Conservation (phyloP, 2,888 invertebrate species). For the Petrophora chlorosata region DNA sequence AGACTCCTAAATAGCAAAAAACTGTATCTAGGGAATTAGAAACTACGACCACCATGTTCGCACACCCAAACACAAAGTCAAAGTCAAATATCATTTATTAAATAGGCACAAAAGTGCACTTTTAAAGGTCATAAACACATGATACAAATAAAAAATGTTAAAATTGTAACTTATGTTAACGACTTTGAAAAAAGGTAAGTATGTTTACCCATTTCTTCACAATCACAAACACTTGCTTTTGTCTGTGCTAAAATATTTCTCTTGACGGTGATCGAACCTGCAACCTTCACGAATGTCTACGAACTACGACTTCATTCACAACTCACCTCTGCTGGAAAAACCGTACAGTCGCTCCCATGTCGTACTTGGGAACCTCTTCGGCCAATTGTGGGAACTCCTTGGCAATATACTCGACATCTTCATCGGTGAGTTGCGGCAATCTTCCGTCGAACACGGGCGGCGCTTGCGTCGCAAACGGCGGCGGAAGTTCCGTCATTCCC, state of each 20-base stretch:
- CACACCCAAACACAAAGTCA: not conserved
- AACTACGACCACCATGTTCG: not conserved
- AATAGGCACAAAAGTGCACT: too few relatives aligned
- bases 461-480: conserved; percentile 91
- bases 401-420: conserved; percentile 86
- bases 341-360: conserved; percentile 87
- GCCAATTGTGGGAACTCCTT: conserved; percentile 87
- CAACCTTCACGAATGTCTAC: too few relatives aligned
- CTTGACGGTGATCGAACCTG: too few relatives aligned
- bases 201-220: too few relatives aligned
- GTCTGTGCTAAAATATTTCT: too few relatives aligned
- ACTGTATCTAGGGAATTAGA: not conserved
- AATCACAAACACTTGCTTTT: too few relatives aligned
- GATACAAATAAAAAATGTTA: too few relatives aligned
- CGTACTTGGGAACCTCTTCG: conserved; percentile 86
- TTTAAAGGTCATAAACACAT: too few relatives aligned
- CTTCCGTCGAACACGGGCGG: conserved; percentile 90
- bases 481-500: conserved; percentile 94
- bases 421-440: conserved; percentile 85
- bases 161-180: too few relatives aligned
- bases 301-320: too few relatives aligned
- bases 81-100: too few relatives aligned
- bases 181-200: too few relatives aligned
- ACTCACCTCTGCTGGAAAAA: conserved; percentile 87
- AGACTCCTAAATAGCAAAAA: not conserved